Evolutionary conservation across 2,888 invertebrate genomes (phyloP), one percentile per base, ranked within the genome.

Genomic region (Nemotelus pantherinus): DNA sequence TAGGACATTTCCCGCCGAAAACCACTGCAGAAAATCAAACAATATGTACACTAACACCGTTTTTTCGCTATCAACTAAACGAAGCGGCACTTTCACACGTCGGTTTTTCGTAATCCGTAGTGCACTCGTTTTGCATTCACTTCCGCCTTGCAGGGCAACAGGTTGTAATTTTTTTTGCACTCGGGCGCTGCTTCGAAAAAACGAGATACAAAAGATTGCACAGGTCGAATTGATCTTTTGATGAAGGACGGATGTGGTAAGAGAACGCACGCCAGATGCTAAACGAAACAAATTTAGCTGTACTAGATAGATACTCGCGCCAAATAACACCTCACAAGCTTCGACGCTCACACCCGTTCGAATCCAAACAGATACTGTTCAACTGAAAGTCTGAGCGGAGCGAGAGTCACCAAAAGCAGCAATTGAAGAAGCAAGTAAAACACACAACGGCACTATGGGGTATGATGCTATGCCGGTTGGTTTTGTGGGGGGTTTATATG

Each of bases 71-170:
- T 1, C 47, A 47, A 67, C 45, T 6, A 25, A 53, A 53, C 3
- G 45, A 45, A 70, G 70, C 70, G 55, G 70, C 55, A 70, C 70
- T 70, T 70, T 70, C 55, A 39, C 70, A 70, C 70, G 50, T 53
- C 25, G 25, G 25, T 0, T 25, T 25, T 25, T 25, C 25, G 25
- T 25, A 25, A 25, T 25, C 53, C 70, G 67, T 67, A 6, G 44
- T 39, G 39, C 7, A 43, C 67, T 45, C 25, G 2, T 7, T 50
- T 4, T 70, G 65, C 65, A 65, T 47, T 65, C 65, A 65, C 65
- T 65, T 65, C 65, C 65, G 65, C n/a, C 43, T 47, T 47, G 47
- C 45, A n/a, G 5, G 47, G 65, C 65, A 65, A 65, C 65, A 10
- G 58, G 58, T 47, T 9, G 63, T 25, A 63, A 43, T 39, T 45